Base-by-base conservation (phyloP, 2,113 vertebrate genomes). In the Pseudorectes ferrugineus region DNA sequence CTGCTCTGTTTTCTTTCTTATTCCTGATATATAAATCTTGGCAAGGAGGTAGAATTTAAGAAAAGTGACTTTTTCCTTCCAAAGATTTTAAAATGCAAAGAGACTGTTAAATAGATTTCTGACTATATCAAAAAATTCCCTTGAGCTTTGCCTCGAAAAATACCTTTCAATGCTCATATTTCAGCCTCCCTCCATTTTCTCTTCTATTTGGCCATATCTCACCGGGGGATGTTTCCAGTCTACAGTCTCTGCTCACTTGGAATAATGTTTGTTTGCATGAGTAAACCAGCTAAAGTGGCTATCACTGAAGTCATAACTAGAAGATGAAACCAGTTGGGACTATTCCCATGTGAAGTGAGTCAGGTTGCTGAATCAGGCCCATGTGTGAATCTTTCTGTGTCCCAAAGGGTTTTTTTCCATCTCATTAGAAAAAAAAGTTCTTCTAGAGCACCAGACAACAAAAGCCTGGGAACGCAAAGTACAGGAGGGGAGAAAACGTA, bases 221-320 rank as follows among this genome's bases (percentile, higher is more conserved):
- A 59, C 49, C 36, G 63, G 31, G 35, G n/a, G 25, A 74, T 2
- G 2, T 95, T 90, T 88, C 55, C 83, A 74, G 55, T 42, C 90
- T 75, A 74, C 78, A 80, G 48, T 88, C 85, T 94, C 85, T 95
- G 90, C 68, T 96, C 90, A 94, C 92, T 95, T 96, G 92, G 88
- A 96, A 95, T 94, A 95, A 85, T 75, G 76, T 94, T 92, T 96
- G 78, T 93, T 92, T 96, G 88, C 82, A 96, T 93, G 93, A 96
- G 82, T 86, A 92, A 95, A 74, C 72, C 78, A 92, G 61, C 48
- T 90, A 74, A 95, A 96, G 79, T 92, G 93, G 93, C 94, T 96
- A 92, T 93, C 96, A 88, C 72, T 71, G 82, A 80, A 96, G 67
- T 79, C 78, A 88, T 43, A 76, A 31, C 59, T 70, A 70, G 78